Conservation (phyloP, 2,797 vertebrate genomes). For the Ctenochaetus hawaiiensis region DNA sequence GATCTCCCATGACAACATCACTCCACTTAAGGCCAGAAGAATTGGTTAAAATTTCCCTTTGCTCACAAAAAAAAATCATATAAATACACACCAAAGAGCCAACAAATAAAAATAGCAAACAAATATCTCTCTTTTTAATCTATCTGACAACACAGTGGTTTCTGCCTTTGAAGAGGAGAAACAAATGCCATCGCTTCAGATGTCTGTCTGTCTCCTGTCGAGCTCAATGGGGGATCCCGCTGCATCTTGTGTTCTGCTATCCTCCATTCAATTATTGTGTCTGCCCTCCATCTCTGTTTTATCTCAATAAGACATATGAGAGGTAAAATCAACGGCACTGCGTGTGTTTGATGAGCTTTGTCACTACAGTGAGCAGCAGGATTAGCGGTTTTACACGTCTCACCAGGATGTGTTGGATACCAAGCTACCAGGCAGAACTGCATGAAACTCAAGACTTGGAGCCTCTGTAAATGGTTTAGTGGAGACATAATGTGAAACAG, state of each 20-base stretch:
- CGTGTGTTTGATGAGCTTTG: slow-evolving; percentile 60
- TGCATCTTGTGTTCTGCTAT: slow-evolving; percentile 46
- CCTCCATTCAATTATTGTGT: slow-evolving; percentile 63
- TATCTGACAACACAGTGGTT: slow-evolving; percentile 59
- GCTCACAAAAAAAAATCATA: slow-evolving; percentile 36
- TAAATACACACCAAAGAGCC: slow-evolving; percentile 24
- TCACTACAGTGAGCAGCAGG: slow-evolving; percentile 35
- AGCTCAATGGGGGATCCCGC: slow-evolving; percentile 60
- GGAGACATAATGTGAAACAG: slow-evolving; percentile 21
- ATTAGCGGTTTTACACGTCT: slow-evolving; percentile 33
- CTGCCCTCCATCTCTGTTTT: slow-evolving; percentile 62
- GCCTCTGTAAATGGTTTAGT: slow-evolving; percentile 32
- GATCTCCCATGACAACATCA: slow-evolving; percentile 44
- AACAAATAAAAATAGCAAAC: slow-evolving; percentile 46
- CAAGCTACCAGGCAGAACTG: slow-evolving; percentile 21
- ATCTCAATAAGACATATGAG: slow-evolving; percentile 60
- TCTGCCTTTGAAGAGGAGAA: slow-evolving; percentile 65
- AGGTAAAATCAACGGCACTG: slow-evolving; percentile 55
- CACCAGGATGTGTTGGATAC: slow-evolving; percentile 21
- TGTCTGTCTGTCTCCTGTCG: slow-evolving; percentile 68
- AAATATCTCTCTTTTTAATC: slow-evolving; percentile 48
- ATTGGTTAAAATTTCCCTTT: slow-evolving; percentile 42
- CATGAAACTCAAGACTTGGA: slow-evolving; percentile 23
- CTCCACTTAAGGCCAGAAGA: slow-evolving; percentile 40
- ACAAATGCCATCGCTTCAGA: slow-evolving; percentile 64